Percentiles rank a stretch among this genome's conserved stretches.
Evolutionary conservation across 2,113 vertebrate species (phyloP).

Genomic region (Plecotus auritus): DNA sequence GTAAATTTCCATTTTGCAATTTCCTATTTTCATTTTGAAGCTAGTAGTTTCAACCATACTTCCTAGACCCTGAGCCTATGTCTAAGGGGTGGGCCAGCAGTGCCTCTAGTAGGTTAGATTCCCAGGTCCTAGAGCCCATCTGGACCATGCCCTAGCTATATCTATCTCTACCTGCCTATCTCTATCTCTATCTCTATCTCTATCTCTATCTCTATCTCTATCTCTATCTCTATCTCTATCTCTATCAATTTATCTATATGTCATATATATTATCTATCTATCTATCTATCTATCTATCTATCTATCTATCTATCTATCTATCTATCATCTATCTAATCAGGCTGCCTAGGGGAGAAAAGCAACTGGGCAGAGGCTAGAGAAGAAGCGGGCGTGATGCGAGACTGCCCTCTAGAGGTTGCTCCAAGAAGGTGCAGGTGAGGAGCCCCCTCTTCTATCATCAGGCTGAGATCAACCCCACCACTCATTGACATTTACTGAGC

Average conservation of each 20-base stretch:
- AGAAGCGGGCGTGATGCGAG: background rate
- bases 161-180: no score
- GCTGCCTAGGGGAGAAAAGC: background rate
- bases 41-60: background rate
- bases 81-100: background rate
- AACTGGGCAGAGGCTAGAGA: background rate
- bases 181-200: no score
- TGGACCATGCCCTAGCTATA: background rate
- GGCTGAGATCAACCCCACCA: no score
- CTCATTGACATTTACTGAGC: background rate
- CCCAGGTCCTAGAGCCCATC: background rate
- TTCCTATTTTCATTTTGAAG: constrained; percentile 11
- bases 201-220: no score
- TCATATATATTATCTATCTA: background rate
- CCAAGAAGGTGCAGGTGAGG: background rate
- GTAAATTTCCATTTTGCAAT: background rate
- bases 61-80: background rate
- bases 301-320: background rate
- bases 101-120: background rate
- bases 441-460: background rate
- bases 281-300: background rate
- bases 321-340: background rate
- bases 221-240: no score
- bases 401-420: constrained; percentile 69
- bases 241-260: no score